Evolutionary conservation across 1,140 invertebrate species (phyloP), one percentile per base, ranked within the genome.

Genomic region (Drosophila auraria): DNA sequence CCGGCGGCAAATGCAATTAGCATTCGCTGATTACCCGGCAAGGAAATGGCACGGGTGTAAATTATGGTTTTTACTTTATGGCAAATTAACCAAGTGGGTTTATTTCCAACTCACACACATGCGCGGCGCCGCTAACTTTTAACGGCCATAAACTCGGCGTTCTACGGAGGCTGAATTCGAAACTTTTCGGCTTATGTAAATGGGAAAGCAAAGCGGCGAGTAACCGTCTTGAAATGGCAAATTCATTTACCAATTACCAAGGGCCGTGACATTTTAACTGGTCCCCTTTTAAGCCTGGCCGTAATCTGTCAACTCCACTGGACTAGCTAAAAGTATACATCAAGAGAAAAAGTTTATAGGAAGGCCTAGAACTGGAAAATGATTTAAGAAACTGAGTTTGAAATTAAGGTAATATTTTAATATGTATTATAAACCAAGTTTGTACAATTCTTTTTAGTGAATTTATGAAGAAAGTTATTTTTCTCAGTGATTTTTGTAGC

Each of bases 1-100:
- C 60, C 42, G 47, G 53, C 54, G 68, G 69, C 50, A 78, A 82
- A 87, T 90, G 84, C 86, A 87, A 87, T 87, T 87, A 87, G 79
- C 63, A 57, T 60, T 54, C 54, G 45, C 80, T 83, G 61, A 79
- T 76, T 87, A 68, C 56, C 58, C 40, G 56, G 63, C 72, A 11
- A 64, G 84, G 78, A 89, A 87, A 82, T 84, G 86, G 74, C 56
- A 60, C 70, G 20, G 50, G 70, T 57, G 74, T 81, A 84, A 89
- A 87, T 87, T 80, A 87, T 81, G 83, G 72, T 58, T 75, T 72
- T 86, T 65, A 64, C 71, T 76, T 76, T 65, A 61, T 68, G 51
- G 54, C 44, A 63, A 83, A 87, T 87, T 74, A 87, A 83, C 60
- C 61, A 77, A 89, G 54, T 74, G 62, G 50, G 38, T 36, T 47